Base-by-base conservation (phyloP, 2,888 invertebrate species). In the Sinopyrophorus schimmeli region DNA sequence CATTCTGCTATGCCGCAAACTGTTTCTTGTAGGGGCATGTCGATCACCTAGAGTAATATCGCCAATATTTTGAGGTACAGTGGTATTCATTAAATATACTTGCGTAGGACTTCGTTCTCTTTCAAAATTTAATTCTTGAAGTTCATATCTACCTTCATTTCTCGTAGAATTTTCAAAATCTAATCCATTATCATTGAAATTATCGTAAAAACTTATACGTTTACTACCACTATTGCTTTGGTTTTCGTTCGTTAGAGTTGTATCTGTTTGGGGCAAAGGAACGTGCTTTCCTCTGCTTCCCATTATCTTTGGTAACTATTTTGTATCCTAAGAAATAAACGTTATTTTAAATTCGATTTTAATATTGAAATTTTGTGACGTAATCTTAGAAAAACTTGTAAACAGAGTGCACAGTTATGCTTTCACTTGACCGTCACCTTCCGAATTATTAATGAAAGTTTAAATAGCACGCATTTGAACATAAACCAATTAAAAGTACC, bases 1-100 rank as follows among this genome's bases (percentile, higher is more conserved):
- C 84, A 85, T 84, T 55, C 85, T 75, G 66, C 84, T 84, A 65
- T 85, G 85, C 56, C 85, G 74, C 54, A 85, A 74, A 63, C 84
- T 84, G 66, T 81, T 83, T 62, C 84, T 76, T 14, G 84, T 85
- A 34, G 85, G 85, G 10, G 82, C 80, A 67, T 85, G 85, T 53
- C 83, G 76, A 35, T 81, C 82, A 24, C 81, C 81, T 56, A 84
- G 79, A 69, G 79, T 80, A 55, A 75, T 75, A 14, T 78, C 78
- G 39, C 81, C 80, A 59, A 84, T 78, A 69, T 83, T 84, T 68
- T 83, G 83, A 39, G 85, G 85, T 51, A 85, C 85, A 3, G 85
- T 85, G 20, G 85, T 85, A 59, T 75, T 75, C 62, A 80, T 62
- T 62, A 75, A 76, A 62, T 75, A 73, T 35, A 77, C 75, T 69